Percentiles rank a stretch among this genome's conserved stretches.
phyloP scores from a whole-genome alignment of 2,797 vertebrate species.

The Nyctibius grandis region DNA sequence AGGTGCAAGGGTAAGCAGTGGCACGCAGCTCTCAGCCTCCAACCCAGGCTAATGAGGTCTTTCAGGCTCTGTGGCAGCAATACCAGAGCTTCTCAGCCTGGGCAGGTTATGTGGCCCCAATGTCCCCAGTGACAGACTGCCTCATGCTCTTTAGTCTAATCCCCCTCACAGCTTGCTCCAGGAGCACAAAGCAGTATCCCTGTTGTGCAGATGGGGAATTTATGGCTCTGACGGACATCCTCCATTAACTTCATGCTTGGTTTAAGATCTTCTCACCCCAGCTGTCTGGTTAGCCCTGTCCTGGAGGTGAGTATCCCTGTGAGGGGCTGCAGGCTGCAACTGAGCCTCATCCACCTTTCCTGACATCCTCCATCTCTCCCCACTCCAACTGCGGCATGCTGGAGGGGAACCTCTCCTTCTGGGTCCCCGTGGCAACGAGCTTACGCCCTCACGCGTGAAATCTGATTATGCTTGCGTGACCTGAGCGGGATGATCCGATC shows the following conservation, averaged over 20 bases:
- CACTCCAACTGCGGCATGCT: fast-evolving
- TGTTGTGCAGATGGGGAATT: not conserved
- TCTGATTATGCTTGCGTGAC: constrained; percentile 23
- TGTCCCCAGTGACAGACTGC: not conserved
- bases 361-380: not conserved
- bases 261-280: not conserved
- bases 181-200: not conserved
- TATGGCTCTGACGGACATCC: not conserved
- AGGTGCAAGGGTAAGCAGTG: not conserved
- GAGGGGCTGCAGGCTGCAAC: not conserved
- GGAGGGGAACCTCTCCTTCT: not conserved
- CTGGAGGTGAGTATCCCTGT: not conserved
- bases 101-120: not conserved
- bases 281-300: not conserved
- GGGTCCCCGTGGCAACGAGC: not conserved
- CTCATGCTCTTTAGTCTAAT: not conserved
- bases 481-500: constrained; percentile 28
- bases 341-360: not conserved
- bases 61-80: not conserved
- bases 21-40: not conserved
- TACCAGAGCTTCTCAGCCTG: not conserved
- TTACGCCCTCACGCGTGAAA: not conserved
- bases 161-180: not conserved
- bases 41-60: not conserved
- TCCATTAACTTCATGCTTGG: not conserved